These are phyloP conservation scores for Corbicula japonica DNA, from an alignment of 2,888 invertebrate genomes.

Conservation along the genomic window DNA sequence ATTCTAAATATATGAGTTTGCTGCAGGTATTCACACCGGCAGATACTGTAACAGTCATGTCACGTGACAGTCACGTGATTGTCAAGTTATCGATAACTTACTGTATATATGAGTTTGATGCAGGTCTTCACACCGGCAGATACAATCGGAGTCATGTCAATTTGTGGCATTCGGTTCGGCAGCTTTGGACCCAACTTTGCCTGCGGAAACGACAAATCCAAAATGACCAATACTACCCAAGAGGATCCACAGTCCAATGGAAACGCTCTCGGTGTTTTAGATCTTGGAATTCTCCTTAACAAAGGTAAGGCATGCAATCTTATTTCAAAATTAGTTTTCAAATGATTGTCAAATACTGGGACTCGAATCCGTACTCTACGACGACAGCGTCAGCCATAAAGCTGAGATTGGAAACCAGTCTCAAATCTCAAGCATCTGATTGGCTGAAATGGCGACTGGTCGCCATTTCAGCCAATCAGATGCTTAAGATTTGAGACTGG, in stretches of 20 bases:
- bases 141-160: conserved; percentile 78
- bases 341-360: neutral
- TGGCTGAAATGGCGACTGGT: too few relatives aligned
- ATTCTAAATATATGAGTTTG: too few relatives aligned
- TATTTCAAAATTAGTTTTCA: neutral
- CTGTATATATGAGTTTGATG: too few relatives aligned
- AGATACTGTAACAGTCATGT: conserved; percentile 77
- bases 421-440: too few relatives aligned
- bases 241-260: conserved; percentile 64
- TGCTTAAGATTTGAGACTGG: too few relatives aligned
- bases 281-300: conserved; percentile 75
- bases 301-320: conserved; percentile 66
- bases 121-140: conserved; percentile 81
- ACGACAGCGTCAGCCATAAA: too few relatives aligned
- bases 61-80: too few relatives aligned
- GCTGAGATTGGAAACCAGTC: too few relatives aligned
- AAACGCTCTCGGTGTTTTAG: conserved; percentile 69
- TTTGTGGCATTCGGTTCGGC: conserved; percentile 68
- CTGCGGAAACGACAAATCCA: conserved; percentile 71
- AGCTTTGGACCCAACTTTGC: conserved; percentile 70
- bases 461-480: too few relatives aligned
- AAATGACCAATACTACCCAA: conserved; percentile 18
- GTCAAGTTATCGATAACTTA: too few relatives aligned
- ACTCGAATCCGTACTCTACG: too few relatives aligned
- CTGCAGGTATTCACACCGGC: conserved; percentile 80